Conservation (phyloP, 2,797 vertebrate genomes). For the Hafferia zeledoni region DNA sequence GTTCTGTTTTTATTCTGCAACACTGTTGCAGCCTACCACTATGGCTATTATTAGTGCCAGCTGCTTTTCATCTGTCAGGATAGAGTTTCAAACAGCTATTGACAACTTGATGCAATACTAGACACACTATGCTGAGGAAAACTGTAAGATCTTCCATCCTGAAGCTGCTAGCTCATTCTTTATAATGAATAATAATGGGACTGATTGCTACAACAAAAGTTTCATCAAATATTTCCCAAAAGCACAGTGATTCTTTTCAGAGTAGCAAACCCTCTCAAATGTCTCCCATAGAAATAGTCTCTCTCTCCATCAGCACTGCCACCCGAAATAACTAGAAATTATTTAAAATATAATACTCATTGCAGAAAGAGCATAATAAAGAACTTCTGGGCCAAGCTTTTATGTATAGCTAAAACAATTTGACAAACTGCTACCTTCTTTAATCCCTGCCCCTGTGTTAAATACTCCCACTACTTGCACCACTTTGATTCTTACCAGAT, state of each 20-base stretch:
- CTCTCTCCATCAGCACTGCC: not conserved
- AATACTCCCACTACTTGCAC: not conserved
- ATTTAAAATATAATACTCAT: not conserved
- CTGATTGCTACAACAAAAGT: not conserved
- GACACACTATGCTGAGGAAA: not conserved
- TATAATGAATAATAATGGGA: not conserved
- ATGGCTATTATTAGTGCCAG: not conserved
- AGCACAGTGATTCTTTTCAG: not conserved
- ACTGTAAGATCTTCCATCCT: not conserved
- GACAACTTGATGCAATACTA: not conserved
- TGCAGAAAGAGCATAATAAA: not conserved
- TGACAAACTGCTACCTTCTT: not conserved
- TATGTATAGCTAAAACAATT: not conserved
- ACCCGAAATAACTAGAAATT: not conserved
- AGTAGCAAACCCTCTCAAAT: not conserved
- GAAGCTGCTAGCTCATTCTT: not conserved
- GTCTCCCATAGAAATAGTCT: not conserved
- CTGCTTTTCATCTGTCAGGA: constrained; percentile 1
- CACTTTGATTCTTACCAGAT: not conserved
- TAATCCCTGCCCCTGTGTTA: not conserved
- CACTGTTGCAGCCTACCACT: not conserved
- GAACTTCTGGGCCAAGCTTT: not conserved
- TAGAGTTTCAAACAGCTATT: constrained; percentile 24
- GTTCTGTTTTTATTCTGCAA: not conserved
- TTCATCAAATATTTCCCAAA: not conserved